Conservation (phyloP, 2,888 invertebrate genomes). For the Slavum lentiscoides region DNA sequence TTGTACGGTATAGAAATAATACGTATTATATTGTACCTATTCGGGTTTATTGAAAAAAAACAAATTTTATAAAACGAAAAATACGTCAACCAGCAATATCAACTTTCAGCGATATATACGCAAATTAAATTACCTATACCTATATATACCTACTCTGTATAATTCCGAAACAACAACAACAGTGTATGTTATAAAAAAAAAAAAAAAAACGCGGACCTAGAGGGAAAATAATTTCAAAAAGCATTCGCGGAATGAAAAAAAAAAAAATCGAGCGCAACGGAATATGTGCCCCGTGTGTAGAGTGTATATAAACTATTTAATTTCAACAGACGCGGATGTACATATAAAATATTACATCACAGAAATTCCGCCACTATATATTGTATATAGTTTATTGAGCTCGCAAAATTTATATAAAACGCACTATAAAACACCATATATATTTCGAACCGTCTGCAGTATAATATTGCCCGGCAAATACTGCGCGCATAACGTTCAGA, state of each 20-base stretch:
- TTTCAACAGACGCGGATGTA: neutral
- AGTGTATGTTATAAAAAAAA: too few species aligned
- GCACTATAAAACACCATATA: too few species aligned
- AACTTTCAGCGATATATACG: neutral
- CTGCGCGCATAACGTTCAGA: too few species aligned
- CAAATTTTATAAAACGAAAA: slow-evolving; percentile 2
- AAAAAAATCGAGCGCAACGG: slow-evolving; percentile 2
- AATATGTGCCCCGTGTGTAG: neutral
- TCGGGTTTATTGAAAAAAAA: neutral
- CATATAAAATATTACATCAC: too few species aligned
- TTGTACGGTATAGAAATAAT: too few species aligned
- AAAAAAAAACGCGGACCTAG: neutral
- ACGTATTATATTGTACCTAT: neutral
- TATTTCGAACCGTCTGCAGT: too few species aligned
- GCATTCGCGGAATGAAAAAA: slow-evolving; percentile 4
- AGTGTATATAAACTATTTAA: slow-evolving; percentile 7
- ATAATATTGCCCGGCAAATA: too few species aligned
- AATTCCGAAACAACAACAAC: slow-evolving; percentile 4
- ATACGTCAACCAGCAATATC: neutral
- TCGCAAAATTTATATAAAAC: too few species aligned
- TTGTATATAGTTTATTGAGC: too few species aligned
- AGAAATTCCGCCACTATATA: too few species aligned
- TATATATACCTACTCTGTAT: neutral
- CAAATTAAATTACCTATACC: slow-evolving; percentile 2
- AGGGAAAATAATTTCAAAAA: slow-evolving; percentile 15